phyloP scores from a whole-genome alignment of 2,113 vertebrate species.

The Archilochus colubris region DNA sequence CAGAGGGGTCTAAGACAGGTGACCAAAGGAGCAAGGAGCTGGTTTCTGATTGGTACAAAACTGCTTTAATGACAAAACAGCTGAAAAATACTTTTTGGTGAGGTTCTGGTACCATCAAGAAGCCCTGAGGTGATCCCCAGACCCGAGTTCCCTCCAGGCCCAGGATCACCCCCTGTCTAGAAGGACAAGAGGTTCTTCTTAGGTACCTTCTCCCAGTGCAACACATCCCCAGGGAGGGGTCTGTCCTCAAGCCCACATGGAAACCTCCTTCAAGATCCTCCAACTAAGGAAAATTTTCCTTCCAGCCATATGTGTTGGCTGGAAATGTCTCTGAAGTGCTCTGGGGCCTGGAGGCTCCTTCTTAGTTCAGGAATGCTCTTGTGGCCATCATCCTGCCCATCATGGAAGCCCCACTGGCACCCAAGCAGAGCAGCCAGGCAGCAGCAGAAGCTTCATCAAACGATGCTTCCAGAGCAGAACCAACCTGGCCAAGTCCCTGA shows the following conservation, averaged over 20 bases:
- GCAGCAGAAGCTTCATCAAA: not conserved
- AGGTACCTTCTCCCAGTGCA: not conserved
- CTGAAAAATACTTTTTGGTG: not conserved
- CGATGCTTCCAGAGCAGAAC: not conserved
- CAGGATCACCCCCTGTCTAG: not conserved
- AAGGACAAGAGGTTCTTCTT: not conserved
- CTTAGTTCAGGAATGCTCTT: accelerated
- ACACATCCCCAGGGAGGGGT: not conserved
- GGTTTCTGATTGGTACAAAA: slow-evolving; percentile 18
- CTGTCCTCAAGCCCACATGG: not conserved
- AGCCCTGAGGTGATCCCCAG: not conserved
- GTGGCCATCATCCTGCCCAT: not conserved
- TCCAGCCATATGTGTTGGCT: accelerated
- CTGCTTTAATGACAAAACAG: slow-evolving; percentile 40
- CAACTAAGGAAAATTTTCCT: not conserved
- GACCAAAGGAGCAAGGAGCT: not conserved
- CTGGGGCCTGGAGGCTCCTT: not conserved
- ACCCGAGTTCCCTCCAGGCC: not conserved
- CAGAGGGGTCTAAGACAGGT: accelerated
- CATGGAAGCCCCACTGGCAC: not conserved
- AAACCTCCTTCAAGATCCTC: not conserved
- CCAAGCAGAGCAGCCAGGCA: not conserved
- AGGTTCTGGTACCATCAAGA: not conserved
- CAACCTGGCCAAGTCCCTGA: not conserved
- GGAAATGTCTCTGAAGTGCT: not conserved